A percentile compares a stretch with the other conserved stretches of the same genome.
Conservation (phyloP, 2,888 invertebrate species). For the Cheilosia vulpina region DNA sequence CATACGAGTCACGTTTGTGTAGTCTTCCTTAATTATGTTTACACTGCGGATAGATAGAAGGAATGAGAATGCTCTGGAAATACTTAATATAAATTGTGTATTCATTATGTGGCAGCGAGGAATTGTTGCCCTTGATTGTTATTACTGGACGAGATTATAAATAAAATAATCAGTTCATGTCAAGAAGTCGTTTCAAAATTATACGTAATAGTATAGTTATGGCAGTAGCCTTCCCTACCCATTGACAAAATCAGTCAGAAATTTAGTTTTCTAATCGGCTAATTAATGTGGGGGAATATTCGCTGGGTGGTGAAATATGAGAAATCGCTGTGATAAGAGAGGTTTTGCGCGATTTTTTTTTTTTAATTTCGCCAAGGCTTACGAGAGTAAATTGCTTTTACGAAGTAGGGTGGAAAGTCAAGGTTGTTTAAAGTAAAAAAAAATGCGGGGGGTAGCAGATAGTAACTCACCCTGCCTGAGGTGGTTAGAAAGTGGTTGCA, state of each 20-base stretch:
- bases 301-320: too few relatives aligned
- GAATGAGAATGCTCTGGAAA: background rate
- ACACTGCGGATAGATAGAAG: too few relatives aligned
- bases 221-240: background rate
- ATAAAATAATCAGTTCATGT: conserved; percentile 37
- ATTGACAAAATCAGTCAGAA: conserved; percentile 4
- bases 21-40: background rate
- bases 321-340: too few relatives aligned
- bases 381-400: too few relatives aligned
- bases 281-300: too few relatives aligned
- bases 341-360: too few relatives aligned
- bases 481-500: too few relatives aligned
- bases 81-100: background rate
- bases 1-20: background rate
- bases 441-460: too few relatives aligned
- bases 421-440: too few relatives aligned
- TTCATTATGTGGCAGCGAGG: background rate
- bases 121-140: conserved; percentile 8
- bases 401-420: too few relatives aligned
- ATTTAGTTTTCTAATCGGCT: background rate
- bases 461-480: too few relatives aligned
- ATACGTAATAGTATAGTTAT: background rate
- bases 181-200: conserved; percentile 29
- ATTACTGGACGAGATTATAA: background rate
- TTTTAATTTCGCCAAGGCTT: too few relatives aligned